phyloP scores from a whole-genome alignment of 1,140 invertebrate species.

The Drosophila orosa region DNA sequence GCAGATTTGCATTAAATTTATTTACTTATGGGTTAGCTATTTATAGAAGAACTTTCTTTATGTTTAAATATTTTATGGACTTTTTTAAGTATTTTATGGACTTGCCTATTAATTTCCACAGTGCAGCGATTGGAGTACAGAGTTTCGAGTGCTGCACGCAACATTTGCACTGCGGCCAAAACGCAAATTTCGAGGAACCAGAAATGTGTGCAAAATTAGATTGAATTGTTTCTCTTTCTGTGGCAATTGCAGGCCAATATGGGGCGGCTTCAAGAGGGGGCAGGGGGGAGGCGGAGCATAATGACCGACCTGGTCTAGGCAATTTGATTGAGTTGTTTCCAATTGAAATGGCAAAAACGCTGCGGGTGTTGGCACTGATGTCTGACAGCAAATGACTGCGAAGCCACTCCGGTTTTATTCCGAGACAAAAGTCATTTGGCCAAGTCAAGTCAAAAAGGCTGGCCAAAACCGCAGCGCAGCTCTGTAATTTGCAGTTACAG shows the following conservation, averaged over 20 bases:
- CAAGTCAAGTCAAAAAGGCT: constrained; percentile 49
- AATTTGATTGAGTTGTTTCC: constrained; percentile 83
- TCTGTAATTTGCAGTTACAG: constrained; percentile 74
- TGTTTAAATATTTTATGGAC: not conserved
- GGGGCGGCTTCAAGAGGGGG: not conserved
- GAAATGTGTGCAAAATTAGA: constrained; percentile 73
- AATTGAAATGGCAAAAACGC: constrained; percentile 77
- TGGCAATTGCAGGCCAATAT: constrained; percentile 39
- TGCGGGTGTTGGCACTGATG: constrained; percentile 81
- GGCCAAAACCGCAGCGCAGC: constrained; percentile 52
- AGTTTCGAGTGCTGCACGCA: constrained; percentile 49
- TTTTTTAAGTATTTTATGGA: not conserved
- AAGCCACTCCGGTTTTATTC: constrained; percentile 18
- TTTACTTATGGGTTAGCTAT: not conserved
- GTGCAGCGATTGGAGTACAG: not conserved
- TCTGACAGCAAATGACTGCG: constrained; percentile 45
- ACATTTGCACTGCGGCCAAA: constrained; percentile 59
- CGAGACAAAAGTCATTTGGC: constrained; percentile 73
- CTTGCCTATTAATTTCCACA: not conserved
- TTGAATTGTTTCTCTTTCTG: constrained; percentile 71
- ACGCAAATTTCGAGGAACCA: constrained; percentile 73
- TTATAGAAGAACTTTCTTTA: not conserved
- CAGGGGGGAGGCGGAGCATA: constrained; percentile 25
- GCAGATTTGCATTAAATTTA: too few relatives aligned
- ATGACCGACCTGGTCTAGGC: constrained; percentile 65